Conservation (phyloP, 2,888 invertebrate species). For the Tenthredo notha region DNA sequence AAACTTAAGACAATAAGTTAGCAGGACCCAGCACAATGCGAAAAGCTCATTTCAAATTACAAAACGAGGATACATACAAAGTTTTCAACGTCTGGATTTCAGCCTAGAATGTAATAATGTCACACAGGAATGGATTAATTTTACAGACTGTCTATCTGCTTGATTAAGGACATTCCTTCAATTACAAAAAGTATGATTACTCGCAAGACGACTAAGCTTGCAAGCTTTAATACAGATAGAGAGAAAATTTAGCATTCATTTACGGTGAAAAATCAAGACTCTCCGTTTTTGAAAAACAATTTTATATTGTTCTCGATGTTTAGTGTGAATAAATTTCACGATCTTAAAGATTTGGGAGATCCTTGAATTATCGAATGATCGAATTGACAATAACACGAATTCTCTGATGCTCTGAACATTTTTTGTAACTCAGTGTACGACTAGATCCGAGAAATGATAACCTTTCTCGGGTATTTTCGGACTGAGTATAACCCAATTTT, state of each 20-base stretch:
- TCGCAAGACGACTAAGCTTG: too few relatives aligned
- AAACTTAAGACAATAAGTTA: slow-evolving; percentile 5
- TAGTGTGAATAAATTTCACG: background rate
- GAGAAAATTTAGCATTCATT: background rate
- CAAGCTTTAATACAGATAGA: background rate
- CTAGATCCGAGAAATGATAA: background rate
- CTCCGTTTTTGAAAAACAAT: background rate
- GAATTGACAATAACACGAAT: background rate
- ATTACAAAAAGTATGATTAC: background rate
- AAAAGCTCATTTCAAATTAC: background rate
- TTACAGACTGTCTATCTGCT: background rate
- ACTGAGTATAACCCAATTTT: slow-evolving; percentile 3
- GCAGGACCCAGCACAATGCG: background rate
- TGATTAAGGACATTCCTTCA: background rate
- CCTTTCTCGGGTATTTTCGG: background rate
- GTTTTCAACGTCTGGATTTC: background rate
- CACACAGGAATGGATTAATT: background rate
- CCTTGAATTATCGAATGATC: background rate
- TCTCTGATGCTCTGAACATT: background rate
- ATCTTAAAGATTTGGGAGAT: background rate
- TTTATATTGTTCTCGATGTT: background rate
- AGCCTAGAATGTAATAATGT: background rate
- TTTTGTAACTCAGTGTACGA: background rate
- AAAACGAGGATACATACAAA: background rate
- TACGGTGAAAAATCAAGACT: background rate